A percentile compares a stretch with the other conserved stretches of the same genome.
Evolutionary conservation across 2,113 vertebrate genomes (phyloP).

Genomic region (Eudyptes chrysolophus): DNA sequence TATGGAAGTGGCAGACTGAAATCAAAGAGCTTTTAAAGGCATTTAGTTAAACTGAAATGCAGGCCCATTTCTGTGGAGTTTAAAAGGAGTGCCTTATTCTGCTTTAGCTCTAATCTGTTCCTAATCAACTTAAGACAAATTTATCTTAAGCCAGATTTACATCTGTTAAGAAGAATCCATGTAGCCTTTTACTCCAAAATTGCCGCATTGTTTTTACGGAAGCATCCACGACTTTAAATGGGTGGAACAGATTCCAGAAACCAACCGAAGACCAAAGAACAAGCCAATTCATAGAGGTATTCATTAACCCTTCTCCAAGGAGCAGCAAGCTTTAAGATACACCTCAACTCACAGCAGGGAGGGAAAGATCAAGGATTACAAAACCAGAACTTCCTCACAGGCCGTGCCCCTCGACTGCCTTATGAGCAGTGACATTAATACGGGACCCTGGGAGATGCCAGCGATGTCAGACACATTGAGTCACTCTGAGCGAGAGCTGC

Average conservation of each 20-base stretch:
- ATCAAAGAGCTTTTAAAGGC: not conserved
- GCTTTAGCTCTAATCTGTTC: not conserved
- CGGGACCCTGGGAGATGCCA: not conserved
- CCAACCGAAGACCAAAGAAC: not conserved
- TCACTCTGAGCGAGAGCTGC: not conserved
- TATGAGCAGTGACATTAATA: fast-evolving
- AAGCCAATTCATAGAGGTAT: not conserved
- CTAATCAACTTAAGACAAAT: slow-evolving; percentile 43
- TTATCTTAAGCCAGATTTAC: slow-evolving; percentile 42
- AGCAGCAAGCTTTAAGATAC: not conserved
- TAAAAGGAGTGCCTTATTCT: not conserved
- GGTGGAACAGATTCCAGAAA: not conserved
- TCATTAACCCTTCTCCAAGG: not conserved
- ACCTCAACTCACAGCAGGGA: not conserved
- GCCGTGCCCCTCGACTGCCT: fast-evolving
- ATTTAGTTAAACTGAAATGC: not conserved
- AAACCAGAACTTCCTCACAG: not conserved
- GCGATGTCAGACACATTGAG: fast-evolving
- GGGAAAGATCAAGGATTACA: not conserved
- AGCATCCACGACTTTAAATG: not conserved
- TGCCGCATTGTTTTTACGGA: not conserved
- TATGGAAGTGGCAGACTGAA: not conserved
- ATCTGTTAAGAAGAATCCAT: not conserved
- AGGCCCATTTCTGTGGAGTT: not conserved
- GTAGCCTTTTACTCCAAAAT: not conserved